Evolutionary conservation across 1,140 invertebrate genomes (phyloP).

Genomic region (Lasioglossum baleicum): DNA sequence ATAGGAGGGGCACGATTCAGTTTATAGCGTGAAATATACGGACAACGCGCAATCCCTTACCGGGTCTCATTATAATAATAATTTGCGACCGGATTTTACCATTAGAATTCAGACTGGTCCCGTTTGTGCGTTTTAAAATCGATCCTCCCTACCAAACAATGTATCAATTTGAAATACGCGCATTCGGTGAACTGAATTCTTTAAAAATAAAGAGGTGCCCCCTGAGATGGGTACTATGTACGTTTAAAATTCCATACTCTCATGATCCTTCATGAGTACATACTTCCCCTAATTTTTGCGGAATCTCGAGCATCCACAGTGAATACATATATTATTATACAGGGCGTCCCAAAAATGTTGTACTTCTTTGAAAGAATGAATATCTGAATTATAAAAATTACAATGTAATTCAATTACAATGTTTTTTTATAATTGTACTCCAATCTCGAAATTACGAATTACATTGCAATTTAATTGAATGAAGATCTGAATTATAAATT

Average conservation of each 20-base stretch:
- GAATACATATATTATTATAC: too few relatives aligned
- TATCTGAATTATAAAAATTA: too few relatives aligned
- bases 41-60: slow-evolving; percentile 41
- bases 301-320: too few relatives aligned
- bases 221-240: not conserved
- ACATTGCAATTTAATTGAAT: too few relatives aligned
- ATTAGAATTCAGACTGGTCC: slow-evolving; percentile 9
- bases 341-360: too few relatives aligned
- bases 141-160: not conserved
- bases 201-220: not conserved
- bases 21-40: slow-evolving; percentile 47
- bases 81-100: slow-evolving; percentile 19
- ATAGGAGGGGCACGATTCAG: slow-evolving; percentile 28
- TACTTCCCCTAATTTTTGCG: too few relatives aligned
- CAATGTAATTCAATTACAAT: too few relatives aligned
- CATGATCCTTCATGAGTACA: not conserved
- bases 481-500: too few relatives aligned
- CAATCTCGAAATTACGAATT: too few relatives aligned
- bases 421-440: too few relatives aligned
- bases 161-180: not conserved
- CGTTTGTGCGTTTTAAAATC: not conserved
- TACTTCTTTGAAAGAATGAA: too few relatives aligned
- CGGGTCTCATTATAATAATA: slow-evolving; percentile 40
- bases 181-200: not conserved
- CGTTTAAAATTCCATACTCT: not conserved